Evolutionary conservation across 2,113 vertebrate species (phyloP).

Genomic region (Hemiprocne comata): DNA sequence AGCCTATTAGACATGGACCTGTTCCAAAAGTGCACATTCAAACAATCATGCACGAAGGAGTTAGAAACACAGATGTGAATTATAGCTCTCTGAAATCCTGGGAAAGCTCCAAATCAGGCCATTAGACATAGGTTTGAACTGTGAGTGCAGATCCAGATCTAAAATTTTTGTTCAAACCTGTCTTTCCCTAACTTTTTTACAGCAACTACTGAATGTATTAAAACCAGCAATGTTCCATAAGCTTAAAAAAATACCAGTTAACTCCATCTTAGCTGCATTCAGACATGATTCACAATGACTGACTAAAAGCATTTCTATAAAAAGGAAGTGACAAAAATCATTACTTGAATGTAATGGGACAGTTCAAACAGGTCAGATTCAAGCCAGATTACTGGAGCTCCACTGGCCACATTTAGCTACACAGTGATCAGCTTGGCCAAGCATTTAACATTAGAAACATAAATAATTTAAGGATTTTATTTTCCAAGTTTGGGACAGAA

Average conservation of each 20-base stretch:
- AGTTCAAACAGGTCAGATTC: neutral
- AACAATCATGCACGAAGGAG: conserved; percentile 24
- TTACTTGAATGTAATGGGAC: neutral
- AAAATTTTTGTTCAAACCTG: conserved; percentile 25
- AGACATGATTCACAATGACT: neutral
- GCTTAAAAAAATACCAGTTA: neutral
- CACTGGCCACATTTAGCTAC: neutral
- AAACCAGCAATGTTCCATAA: conserved; percentile 5
- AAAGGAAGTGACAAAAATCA: neutral
- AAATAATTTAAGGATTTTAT: neutral
- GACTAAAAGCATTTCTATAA: neutral
- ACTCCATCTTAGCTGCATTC: neutral
- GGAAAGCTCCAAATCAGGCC: conserved; percentile 27
- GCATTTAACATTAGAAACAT: neutral
- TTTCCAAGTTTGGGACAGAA: neutral
- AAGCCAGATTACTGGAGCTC: neutral
- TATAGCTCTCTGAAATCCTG: conserved; percentile 36
- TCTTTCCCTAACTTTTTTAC: conserved; percentile 14
- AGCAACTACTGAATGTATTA: conserved; percentile 7
- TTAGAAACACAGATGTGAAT: conserved; percentile 59
- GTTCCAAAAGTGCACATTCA: conserved; percentile 51
- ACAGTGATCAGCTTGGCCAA: neutral
- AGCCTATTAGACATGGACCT: conserved; percentile 44
- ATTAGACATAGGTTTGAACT: conserved; percentile 20
- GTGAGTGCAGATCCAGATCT: conserved; percentile 5